Conservation (phyloP, 2,888 invertebrate genomes). For the Ceratothoa steindachneri region DNA sequence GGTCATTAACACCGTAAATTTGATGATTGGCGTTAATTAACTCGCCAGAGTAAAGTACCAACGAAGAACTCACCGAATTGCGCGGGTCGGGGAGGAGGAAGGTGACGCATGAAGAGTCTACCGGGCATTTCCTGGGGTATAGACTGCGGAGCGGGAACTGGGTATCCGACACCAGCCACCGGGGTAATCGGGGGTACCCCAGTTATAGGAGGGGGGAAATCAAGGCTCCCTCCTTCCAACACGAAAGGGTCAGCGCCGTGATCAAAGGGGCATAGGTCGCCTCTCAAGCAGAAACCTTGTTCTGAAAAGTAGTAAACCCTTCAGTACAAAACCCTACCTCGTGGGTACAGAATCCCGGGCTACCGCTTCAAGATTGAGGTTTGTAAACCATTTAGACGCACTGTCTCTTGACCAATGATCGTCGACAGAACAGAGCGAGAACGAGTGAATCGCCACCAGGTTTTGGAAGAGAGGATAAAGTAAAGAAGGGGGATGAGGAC, state of each 20-base stretch:
- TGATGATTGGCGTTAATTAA: no score
- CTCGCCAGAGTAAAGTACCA: no score
- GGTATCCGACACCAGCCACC: slow-evolving; percentile 21
- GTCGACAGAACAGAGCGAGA: no score
- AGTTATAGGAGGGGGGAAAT: slow-evolving; percentile 36
- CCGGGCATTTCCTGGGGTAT: slow-evolving; percentile 20
- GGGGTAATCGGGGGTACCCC: slow-evolving; percentile 9
- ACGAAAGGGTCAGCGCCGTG: slow-evolving; percentile 96
- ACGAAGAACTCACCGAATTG: slow-evolving; percentile 34
- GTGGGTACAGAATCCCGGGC: no score
- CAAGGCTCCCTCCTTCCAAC: slow-evolving; percentile 60
- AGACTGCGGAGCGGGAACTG: not conserved
- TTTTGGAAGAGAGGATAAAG: no score
- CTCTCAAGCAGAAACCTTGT: slow-evolving; percentile 91
- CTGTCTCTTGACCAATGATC: no score
- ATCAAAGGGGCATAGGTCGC: slow-evolving; percentile 94
- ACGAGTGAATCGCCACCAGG: no score
- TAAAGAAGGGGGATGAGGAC: no score
- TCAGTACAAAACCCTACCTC: not conserved
- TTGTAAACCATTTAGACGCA: no score
- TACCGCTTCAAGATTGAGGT: no score
- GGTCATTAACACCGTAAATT: no score
- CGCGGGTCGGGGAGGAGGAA: slow-evolving; percentile 23
- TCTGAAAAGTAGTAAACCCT: slow-evolving; percentile 63
- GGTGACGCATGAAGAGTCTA: slow-evolving; percentile 6